These are phyloP conservation scores for Lepus oiostolus DNA, from an alignment of 2,797 vertebrate genomes.

Conservation along the genomic window DNA sequence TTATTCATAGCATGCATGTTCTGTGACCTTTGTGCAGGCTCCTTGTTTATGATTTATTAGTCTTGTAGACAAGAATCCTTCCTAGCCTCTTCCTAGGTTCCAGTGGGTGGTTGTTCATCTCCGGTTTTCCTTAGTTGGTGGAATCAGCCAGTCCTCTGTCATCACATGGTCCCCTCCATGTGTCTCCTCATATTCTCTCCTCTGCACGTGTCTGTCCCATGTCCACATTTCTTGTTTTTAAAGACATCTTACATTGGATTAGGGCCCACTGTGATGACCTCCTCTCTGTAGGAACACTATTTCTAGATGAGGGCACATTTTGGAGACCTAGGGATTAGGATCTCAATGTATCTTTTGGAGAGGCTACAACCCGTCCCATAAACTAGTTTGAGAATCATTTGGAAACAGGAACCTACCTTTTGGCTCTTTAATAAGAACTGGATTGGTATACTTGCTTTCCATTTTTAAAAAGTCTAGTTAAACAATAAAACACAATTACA, in stretches of 20 bases:
- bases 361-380: not conserved
- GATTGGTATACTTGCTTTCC: not conserved
- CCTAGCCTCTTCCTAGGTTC: not conserved
- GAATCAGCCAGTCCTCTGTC: not conserved
- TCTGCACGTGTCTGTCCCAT: accelerated
- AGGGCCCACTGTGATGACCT: not conserved
- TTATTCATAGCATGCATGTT: too few species aligned
- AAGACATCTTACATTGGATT: not conserved
- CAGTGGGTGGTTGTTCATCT: not conserved
- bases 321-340: not conserved
- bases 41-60: too few species aligned
- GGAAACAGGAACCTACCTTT: not conserved
- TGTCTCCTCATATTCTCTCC: not conserved
- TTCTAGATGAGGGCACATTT: not conserved
- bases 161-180: not conserved
- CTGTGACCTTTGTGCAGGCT: too few species aligned
- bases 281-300: not conserved
- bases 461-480: not conserved
- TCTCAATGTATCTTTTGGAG: not conserved
- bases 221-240: not conserved
- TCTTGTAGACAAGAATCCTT: not conserved
- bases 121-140: not conserved
- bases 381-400: not conserved
- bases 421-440: not conserved
- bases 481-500: not conserved